These are phyloP conservation scores for Emmelina monodactyla DNA, from an alignment of 2,888 invertebrate species.

Conservation along the genomic window DNA sequence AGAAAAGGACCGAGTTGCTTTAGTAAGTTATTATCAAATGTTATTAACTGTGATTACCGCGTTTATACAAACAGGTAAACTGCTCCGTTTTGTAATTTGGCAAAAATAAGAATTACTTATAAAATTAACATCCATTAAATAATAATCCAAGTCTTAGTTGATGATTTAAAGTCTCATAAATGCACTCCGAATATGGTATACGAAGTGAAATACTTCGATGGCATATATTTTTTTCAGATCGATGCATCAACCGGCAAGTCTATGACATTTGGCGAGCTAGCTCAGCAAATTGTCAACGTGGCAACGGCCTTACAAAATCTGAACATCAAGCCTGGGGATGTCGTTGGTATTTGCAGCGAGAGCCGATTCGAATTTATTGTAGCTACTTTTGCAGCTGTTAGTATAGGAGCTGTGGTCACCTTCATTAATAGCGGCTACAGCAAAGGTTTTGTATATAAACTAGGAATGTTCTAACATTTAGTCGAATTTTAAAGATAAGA, in stretches of 20 bases:
- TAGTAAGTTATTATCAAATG: too few species aligned
- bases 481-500: too few species aligned
- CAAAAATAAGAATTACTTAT: too few species aligned
- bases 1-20: too few species aligned
- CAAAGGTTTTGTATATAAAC: conserved; percentile 29
- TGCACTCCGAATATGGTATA: too few species aligned
- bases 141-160: too few species aligned
- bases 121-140: too few species aligned
- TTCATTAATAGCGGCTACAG: conserved; percentile 30
- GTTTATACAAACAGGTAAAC: too few species aligned
- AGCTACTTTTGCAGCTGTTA: conserved; percentile 24
- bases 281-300: conserved; percentile 26
- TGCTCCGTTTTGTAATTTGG: too few species aligned
- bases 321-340: conserved; percentile 25
- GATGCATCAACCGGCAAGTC: conserved; percentile 25
- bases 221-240: conserved; percentile 23
- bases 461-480: neutral
- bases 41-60: too few species aligned
- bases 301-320: conserved; percentile 22
- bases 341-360: conserved; percentile 31
- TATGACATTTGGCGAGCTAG: conserved; percentile 25
- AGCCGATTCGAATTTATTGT: conserved; percentile 29
- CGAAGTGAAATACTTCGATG: too few species aligned
- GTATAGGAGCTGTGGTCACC: conserved; percentile 26
- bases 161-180: too few species aligned